Percentiles rank a stretch among this genome's conserved stretches.
Conservation (phyloP, 2,888 invertebrate species). For the Pachliopta kotzebuea region DNA sequence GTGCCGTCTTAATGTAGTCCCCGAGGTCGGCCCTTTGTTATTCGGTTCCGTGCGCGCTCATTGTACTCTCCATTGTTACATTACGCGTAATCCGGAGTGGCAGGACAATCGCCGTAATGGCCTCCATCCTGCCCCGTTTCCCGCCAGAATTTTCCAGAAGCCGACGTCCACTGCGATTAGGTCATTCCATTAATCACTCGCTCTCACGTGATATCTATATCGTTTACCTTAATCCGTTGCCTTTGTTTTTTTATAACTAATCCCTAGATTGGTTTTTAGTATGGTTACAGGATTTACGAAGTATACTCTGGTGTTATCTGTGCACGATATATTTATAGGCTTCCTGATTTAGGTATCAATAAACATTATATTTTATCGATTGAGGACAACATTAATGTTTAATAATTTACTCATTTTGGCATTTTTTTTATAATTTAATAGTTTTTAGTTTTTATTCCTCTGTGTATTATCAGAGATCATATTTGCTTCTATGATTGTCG, state of each 20-base stretch:
- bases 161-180: conserved; percentile 36
- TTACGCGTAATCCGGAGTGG: conserved; percentile 37
- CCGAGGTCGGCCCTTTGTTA: conserved; percentile 25
- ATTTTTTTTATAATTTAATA: too few relatives aligned
- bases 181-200: conserved; percentile 32
- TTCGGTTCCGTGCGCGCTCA: conserved; percentile 10
- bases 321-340: neutral
- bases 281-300: conserved; percentile 1
- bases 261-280: conserved; percentile 5
- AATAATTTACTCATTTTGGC: too few relatives aligned
- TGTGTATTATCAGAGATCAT: too few relatives aligned
- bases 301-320: neutral
- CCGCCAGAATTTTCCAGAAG: conserved; percentile 75
- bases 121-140: conserved; percentile 63
- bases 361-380: neutral
- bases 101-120: conserved; percentile 64
- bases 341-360: neutral
- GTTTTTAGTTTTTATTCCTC: too few relatives aligned
- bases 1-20: too few relatives aligned
- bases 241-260: neutral
- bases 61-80: conserved; percentile 43
- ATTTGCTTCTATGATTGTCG: too few relatives aligned
- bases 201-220: conserved; percentile 28
- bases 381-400: too few relatives aligned
- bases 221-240: conserved; percentile 8